phyloP scores from a whole-genome alignment of 2,113 vertebrate genomes.

The Genyomyrus donnyi region DNA sequence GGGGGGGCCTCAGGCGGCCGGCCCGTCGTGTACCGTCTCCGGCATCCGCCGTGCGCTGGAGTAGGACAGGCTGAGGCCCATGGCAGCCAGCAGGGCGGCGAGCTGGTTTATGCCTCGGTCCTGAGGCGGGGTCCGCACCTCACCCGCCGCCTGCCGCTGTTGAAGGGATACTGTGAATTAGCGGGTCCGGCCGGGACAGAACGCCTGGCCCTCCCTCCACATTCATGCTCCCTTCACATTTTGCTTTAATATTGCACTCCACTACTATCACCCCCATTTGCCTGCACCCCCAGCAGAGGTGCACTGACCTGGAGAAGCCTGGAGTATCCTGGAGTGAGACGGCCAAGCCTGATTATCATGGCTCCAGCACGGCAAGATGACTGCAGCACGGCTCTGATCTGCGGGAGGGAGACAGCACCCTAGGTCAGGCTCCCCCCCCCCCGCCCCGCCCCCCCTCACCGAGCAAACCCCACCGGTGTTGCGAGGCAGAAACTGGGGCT shows the following conservation, averaged over 20 bases:
- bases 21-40: constrained; percentile 49
- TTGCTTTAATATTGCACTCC: not conserved
- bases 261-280: not conserved
- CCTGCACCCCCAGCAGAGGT: not conserved
- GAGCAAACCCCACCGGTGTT: not conserved
- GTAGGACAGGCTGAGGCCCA: constrained; percentile 81
- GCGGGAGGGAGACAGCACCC: constrained; percentile 10
- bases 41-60: constrained; percentile 86
- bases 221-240: not conserved
- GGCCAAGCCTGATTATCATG: constrained; percentile 82
- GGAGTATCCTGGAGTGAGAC: constrained; percentile 87
- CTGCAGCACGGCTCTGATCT: not conserved
- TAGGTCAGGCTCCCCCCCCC: not conserved
- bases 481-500: not conserved
- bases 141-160: constrained; percentile 82
- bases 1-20: constrained; percentile 41
- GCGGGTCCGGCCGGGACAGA: not conserved
- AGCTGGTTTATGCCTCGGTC: constrained; percentile 71
- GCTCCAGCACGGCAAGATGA: constrained; percentile 16
- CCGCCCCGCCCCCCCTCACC: not conserved
- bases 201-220: not conserved
- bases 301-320: constrained; percentile 76
- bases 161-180: not conserved
- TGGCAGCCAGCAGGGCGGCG: constrained; percentile 80
- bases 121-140: constrained; percentile 66